Base-by-base conservation (phyloP, 92 coral and sea anemone genomes). In the Plumapathes pennacea region DNA sequence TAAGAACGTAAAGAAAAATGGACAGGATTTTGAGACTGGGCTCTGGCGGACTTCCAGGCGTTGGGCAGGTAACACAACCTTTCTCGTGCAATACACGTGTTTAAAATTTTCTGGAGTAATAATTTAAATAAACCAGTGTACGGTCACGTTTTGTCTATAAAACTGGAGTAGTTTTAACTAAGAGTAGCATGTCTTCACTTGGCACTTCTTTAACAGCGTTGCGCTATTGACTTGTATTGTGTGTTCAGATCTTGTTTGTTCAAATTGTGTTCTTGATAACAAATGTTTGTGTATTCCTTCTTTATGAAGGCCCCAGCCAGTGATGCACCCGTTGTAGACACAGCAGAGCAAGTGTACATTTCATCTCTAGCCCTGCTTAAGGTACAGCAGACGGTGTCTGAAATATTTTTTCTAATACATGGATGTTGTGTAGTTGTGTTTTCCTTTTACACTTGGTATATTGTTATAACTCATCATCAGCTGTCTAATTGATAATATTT, bases 31-130 rank as follows among this genome's bases (percentile, higher is more conserved):
- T 92, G 54, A 91, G 98, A 46, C 45, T 92, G 67, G 98, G 98
- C 18, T 89, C 98, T n/a, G 98, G 98, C 22, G 96, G 98, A 53
- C 19, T 92, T 32, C 97, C 97, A 21, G 97, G 97, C 13, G 97
- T 91, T 18, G 97, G 97, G 10, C 98, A 92, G 85, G 98, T 92
- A 37, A 42, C 75, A 34, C 17, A 11, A 27, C 42, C 5, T 4
- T 9, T 33, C n/a, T n/a, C n/a, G n/a, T n/a, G n/a, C n/a, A n/a
- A n/a, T n/a, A n/a, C n/a, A n/a, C n/a, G n/a, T n/a, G n/a, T n/a
- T n/a, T n/a, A n/a, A n/a, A n/a, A n/a, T n/a, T n/a, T 0, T 14
- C 42, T 8, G 4, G 6, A 48, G 29, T 10, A 32, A 4, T 5
- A 17, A 8, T n/a, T 3, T n/a, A n/a, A n/a, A n/a, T n/a, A n/a